These are phyloP conservation scores for Porites evermanni DNA, from an alignment of 92 coral and sea anemone species.

Conservation along the genomic window DNA sequence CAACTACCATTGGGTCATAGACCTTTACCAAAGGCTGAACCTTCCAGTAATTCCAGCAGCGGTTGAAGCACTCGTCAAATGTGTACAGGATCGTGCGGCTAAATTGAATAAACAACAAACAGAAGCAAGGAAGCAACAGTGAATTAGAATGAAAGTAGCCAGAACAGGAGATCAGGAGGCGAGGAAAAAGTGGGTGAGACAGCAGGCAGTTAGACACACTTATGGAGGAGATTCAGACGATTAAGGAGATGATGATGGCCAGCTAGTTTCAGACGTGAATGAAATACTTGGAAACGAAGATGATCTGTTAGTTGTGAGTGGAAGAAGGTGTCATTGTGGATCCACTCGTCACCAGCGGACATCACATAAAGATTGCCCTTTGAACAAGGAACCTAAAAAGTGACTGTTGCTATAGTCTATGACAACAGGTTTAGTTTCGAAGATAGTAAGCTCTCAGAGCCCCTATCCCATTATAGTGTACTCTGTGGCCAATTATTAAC, in stretches of 20 bases:
- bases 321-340: constrained; percentile 34
- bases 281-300: background rate
- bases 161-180: constrained; percentile 51
- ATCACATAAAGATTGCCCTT: constrained; percentile 36
- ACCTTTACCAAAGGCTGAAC: constrained; percentile 36
- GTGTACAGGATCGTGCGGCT: constrained; percentile 15
- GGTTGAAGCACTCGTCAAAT: constrained; percentile 14
- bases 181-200: constrained; percentile 54
- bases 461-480: no score
- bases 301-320: background rate
- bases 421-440: background rate
- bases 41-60: constrained; percentile 44
- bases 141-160: constrained; percentile 43
- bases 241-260: background rate
- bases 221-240: constrained; percentile 42
- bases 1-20: constrained; percentile 63
- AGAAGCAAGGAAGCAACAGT: no score
- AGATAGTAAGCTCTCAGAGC: background rate
- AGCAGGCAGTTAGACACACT: constrained; percentile 38
- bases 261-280: background rate
- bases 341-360: constrained; percentile 43
- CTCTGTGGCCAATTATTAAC: no score
- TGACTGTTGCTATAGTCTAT: background rate
- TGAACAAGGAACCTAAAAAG: constrained; percentile 19
- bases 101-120: constrained; percentile 15